phyloP scores from a whole-genome alignment of 2,888 invertebrate species.

The Volucella bombylans region DNA sequence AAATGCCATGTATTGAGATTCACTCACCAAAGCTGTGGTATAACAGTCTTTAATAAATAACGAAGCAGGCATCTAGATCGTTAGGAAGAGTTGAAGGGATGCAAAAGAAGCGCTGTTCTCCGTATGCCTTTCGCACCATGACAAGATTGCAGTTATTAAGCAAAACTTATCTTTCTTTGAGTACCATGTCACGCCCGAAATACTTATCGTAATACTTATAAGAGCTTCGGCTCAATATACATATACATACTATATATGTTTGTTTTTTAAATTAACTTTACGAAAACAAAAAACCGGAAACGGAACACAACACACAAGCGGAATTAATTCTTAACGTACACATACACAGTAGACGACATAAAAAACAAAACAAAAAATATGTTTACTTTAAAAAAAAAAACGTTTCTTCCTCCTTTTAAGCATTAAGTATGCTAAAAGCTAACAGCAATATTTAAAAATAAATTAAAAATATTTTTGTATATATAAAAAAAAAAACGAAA shows the following conservation, averaged over 20 bases:
- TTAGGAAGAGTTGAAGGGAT: too few relatives aligned
- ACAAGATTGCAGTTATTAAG: too few relatives aligned
- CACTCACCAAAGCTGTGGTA: too few relatives aligned
- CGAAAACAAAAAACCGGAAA: background rate
- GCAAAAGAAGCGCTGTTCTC: too few relatives aligned
- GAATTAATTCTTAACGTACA: conserved; percentile 47
- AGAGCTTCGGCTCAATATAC: background rate
- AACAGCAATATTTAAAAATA: conserved; percentile 36
- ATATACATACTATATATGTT: background rate
- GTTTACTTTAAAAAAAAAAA: conserved; percentile 32
- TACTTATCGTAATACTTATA: background rate
- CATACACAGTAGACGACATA: conserved; percentile 49
- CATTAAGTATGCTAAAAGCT: conserved; percentile 55
- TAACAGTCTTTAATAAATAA: too few relatives aligned
- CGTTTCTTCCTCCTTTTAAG: conserved; percentile 25
- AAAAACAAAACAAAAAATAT: conserved; percentile 40
- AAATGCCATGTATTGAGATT: too few relatives aligned
- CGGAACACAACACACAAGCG: conserved; percentile 46
- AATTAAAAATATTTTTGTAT: conserved; percentile 6
- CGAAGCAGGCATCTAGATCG: too few relatives aligned
- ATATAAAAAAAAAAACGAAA: conserved; percentile 15
- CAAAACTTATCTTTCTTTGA: too few relatives aligned
- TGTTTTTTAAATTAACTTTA: background rate
- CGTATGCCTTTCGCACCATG: too few relatives aligned
- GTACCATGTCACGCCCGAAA: too few relatives aligned